Evolutionary conservation across 2,888 invertebrate genomes (phyloP), one percentile per base, ranked within the genome.

Genomic region (Polietes domitor): DNA sequence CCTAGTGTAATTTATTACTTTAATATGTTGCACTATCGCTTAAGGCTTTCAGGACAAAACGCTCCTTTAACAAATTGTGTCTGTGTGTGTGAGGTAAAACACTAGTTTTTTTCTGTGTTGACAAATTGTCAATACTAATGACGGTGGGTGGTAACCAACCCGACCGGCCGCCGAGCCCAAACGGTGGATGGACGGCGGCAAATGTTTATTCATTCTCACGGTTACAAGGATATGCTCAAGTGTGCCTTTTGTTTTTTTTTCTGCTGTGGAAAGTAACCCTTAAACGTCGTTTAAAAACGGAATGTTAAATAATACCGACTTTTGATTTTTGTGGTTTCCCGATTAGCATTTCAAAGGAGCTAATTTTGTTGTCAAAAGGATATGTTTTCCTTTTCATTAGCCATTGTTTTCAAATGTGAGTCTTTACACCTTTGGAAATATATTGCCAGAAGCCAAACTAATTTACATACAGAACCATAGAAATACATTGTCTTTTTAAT

Each of bases 381-480:
- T 58, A 19, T 43, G 17, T 26, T 10, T 7, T 47, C n/a, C 0
- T 15, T 2, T 26, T 65, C 19, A n/a, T n/a, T n/a, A n/a, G n/a
- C n/a, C n/a, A n/a, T n/a, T n/a, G n/a, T n/a, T n/a, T 28, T 28
- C 12, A 10, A 41, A 58, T 58, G 24, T 58, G 15, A 26, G 15
- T 12, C 15, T 58, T 58, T 58, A 58, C 58, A 58, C 58, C 2
- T 72, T 72, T 28, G n/a, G 1, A 15, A 32, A 24, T 76, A 61
- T 79, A 19, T 68, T 72, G 50, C 72, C 47, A 61, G 82, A 83
- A 83, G 76, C 79, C 79, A 79, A 68, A 55, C 21, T 55, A 82
- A 53, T 61, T 58, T 75, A 53, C 71, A 58, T 21, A n/a, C n/a
- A n/a, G n/a, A n/a, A n/a, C n/a, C n/a, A n/a, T n/a, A n/a, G n/a